Conservation (phyloP, 2,797 vertebrate genomes). For the Ateles fusciceps region DNA sequence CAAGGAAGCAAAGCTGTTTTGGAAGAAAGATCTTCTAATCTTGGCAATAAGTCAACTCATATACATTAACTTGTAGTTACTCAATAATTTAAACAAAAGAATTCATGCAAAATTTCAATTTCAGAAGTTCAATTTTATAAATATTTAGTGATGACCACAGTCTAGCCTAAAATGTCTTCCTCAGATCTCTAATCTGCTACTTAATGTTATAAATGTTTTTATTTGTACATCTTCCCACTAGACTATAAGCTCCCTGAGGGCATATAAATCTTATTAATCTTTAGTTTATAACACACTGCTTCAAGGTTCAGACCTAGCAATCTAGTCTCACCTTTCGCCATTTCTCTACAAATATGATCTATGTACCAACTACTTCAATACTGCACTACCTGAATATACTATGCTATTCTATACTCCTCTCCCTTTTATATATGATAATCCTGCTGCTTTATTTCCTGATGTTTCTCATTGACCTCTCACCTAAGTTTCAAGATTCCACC, state of each 20-base stretch:
- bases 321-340: background rate
- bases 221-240: background rate
- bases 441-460: background rate
- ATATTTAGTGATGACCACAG: background rate
- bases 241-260: background rate
- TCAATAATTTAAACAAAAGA: background rate
- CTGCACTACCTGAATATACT: background rate
- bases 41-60: background rate
- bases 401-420: background rate
- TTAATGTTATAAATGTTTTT: background rate
- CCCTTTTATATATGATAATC: background rate
- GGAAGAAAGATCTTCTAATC: background rate
- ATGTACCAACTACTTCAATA: too few relatives aligned
- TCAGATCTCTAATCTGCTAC: background rate
- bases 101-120: background rate
- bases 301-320: background rate
- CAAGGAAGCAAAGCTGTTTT: background rate
- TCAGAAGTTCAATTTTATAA: background rate
- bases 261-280: background rate
- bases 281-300: background rate
- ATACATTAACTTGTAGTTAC: background rate
- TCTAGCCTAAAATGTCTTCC: background rate
- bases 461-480: background rate
- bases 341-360: background rate
- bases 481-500: background rate